A percentile compares a stretch with the other conserved stretches of the same genome.
These are phyloP conservation scores for Takifugu ocellatus DNA, from an alignment of 2,797 vertebrate genomes.

Conservation along the genomic window DNA sequence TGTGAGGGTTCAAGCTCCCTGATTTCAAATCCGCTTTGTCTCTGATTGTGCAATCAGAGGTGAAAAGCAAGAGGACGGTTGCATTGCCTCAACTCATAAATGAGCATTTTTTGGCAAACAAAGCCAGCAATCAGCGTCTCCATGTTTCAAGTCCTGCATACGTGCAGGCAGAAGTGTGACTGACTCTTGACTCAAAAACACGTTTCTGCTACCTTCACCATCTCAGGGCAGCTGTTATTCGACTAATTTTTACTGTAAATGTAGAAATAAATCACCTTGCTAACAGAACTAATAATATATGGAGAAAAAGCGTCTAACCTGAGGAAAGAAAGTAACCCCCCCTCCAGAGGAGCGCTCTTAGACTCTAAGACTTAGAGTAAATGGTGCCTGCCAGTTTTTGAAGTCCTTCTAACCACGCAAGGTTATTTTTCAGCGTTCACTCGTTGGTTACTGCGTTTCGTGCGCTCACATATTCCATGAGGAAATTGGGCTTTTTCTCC, in stretches of 20 bases:
- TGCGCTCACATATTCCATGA: neutral
- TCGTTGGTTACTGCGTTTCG: neutral
- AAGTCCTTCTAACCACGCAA: neutral
- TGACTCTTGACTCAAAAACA: neutral
- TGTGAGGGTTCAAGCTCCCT: conserved; percentile 14
- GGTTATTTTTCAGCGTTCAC: neutral
- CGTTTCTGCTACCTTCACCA: neutral
- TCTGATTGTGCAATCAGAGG: conserved; percentile 17
- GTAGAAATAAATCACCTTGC: no score
- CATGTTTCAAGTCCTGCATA: neutral
- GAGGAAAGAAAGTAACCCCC: no score
- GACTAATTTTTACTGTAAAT: no score
- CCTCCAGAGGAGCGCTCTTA: no score
- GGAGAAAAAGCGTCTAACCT: no score
- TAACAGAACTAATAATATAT: no score
- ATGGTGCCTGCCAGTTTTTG: neutral
- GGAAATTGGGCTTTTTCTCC: neutral
- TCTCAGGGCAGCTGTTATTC: neutral
- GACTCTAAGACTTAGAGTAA: no score
- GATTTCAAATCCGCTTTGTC: conserved; percentile 19
- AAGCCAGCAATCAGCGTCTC: conserved; percentile 1
- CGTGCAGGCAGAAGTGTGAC: neutral
- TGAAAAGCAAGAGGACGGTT: no score
- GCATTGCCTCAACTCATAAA: neutral
- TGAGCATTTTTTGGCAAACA: neutral